Percentiles rank a stretch among this genome's conserved stretches.
Evolutionary conservation across 1,140 invertebrate species (phyloP).

Genomic region (Drosophila repletoides): DNA sequence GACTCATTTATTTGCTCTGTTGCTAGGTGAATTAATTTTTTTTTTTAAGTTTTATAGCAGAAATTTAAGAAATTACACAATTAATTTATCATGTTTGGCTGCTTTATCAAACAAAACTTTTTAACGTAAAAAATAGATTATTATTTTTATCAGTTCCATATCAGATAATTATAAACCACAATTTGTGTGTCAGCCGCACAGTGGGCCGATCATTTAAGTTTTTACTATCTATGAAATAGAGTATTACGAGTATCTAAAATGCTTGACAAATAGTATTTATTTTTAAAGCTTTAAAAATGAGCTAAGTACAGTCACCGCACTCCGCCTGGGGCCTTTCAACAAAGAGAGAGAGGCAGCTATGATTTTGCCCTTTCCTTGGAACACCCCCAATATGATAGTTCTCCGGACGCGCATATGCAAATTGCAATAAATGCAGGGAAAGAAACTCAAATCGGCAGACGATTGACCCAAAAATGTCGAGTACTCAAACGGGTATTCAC

Average conservation of each 20-base stretch:
- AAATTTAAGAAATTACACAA: conserved; percentile 12
- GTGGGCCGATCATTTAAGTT: conserved; percentile 26
- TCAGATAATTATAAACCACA: conserved; percentile 31
- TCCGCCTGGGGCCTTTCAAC: neutral
- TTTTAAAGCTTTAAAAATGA: neutral
- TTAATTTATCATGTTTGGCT: conserved; percentile 22
- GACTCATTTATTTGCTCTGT: neutral
- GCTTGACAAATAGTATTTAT: conserved; percentile 8
- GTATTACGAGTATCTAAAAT: conserved; percentile 26
- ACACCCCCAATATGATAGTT: conserved; percentile 1
- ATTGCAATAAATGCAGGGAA: conserved; percentile 45
- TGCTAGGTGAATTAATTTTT: conserved; percentile 9
- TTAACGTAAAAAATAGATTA: neutral
- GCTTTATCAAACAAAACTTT: conserved; percentile 18
- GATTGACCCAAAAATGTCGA: conserved; percentile 72
- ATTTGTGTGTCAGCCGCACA: conserved; percentile 20
- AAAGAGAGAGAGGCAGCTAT: neutral
- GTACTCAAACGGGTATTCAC: conserved; percentile 1
- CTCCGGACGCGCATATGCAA: conserved; percentile 60
- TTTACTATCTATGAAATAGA: conserved; percentile 14
- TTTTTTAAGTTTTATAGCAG: neutral
- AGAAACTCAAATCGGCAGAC: conserved; percentile 46
- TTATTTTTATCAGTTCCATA: conserved; percentile 31
- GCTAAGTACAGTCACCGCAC: conserved; percentile 2
- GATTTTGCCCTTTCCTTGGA: neutral